Base-by-base conservation (phyloP, 2,888 invertebrate species). In the Steromphala cineraria region DNA sequence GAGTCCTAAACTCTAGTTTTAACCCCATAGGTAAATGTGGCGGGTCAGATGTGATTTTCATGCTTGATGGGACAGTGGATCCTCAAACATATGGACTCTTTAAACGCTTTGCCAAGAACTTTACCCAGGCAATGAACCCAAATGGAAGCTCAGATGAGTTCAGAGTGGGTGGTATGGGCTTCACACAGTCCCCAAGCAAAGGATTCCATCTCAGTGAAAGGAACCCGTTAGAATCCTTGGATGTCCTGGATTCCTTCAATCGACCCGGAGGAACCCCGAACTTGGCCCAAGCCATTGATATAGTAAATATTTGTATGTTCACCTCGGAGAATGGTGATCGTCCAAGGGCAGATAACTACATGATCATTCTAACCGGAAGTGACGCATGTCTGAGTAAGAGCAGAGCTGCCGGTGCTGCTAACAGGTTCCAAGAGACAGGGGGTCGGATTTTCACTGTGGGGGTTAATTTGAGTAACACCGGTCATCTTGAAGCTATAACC, bases 51-150 rank as follows among this genome's bases (percentile, higher is more conserved):
- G 46, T 46, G 10, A 46, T 91, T 2, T 90, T 91, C 76, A 83
- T 90, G 15, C 79, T 90, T 17, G 91, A 91, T 13, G 90, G 90
- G 2, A 89, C 88, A 46, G 89, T 91, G 0, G 91, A 90, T 7
- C 86, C 87, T 46, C 84, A 85, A 7, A 88, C 90, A 83, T 91
- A 91, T 82, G 86, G 86, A 67, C 81, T 85, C 21, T 85, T 90
- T 4, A 84, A 88, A 15, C 85, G 86, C 80, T 91, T 91, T 79
- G 88, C 90, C 0, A 87, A 87, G 75, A 80, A 82, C 8, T 86
- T 88, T 3, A 82, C 90, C 15, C 78, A 85, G 5, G 86, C 87
- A 4, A 82, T 91, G 7, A 86, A 89, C 74, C 46, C 46, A 46
- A 46, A 36, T 36, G 84, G 90, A 46, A 86, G 88, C 28, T 84